Conservation (phyloP, 1,140 invertebrate genomes). For the Zaprionus kolodkinae region DNA sequence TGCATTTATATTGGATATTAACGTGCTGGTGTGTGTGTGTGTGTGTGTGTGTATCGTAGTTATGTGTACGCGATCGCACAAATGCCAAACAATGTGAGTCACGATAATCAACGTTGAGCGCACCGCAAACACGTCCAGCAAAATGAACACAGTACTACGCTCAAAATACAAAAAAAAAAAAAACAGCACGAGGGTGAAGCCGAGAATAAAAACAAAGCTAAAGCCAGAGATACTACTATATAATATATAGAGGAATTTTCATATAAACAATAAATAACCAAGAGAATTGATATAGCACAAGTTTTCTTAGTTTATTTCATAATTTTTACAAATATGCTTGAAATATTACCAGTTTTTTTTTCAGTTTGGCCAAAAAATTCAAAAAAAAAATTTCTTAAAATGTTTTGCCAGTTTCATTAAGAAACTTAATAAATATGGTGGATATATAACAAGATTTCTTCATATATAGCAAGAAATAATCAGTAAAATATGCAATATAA, state of each 20-base stretch:
- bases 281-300: neutral
- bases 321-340: neutral
- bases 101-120: constrained; percentile 72
- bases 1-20: constrained; percentile 53
- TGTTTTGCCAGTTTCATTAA: neutral
- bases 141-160: constrained; percentile 29
- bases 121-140: constrained; percentile 70
- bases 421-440: neutral
- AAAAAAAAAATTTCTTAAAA: no score
- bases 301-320: neutral
- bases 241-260: neutral
- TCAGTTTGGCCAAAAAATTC: no score
- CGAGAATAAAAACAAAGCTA: neutral
- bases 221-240: neutral
- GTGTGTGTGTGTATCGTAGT: constrained; percentile 44
- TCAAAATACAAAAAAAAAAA: neutral
- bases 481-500: no score
- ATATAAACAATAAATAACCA: neutral
- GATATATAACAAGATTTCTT: no score
- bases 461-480: no score
- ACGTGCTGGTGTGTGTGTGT: constrained; percentile 8
- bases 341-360: no score
- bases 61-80: constrained; percentile 64
- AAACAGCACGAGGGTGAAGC: constrained; percentile 23
- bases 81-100: constrained; percentile 80